A percentile compares a stretch with the other conserved stretches of the same genome.
These are phyloP conservation scores for Eilema depressum DNA, from an alignment of 2,888 invertebrate species.

Conservation along the genomic window DNA sequence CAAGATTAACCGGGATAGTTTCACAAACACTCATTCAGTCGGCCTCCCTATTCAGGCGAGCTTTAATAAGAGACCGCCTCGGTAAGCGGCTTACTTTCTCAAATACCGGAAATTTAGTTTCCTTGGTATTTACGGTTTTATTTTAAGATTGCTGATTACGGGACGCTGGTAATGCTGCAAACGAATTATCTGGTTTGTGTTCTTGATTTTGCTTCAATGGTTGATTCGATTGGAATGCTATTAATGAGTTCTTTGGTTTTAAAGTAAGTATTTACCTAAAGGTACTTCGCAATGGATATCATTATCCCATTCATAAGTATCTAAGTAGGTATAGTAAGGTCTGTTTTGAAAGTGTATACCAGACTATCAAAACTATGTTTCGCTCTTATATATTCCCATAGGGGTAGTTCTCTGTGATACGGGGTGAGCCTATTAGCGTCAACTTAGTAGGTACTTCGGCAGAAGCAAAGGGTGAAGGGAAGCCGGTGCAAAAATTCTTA, in stretches of 20 bases:
- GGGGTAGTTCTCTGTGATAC: too few relatives aligned
- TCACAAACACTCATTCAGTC: slow-evolving; percentile 67
- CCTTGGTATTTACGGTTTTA: slow-evolving; percentile 47
- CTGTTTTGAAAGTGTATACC: too few relatives aligned
- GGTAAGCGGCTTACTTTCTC: slow-evolving; percentile 73
- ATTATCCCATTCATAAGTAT: too few relatives aligned
- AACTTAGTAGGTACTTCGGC: too few relatives aligned
- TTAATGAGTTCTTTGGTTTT: not conserved
- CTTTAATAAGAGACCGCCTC: slow-evolving; percentile 65
- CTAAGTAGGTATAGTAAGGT: too few relatives aligned
- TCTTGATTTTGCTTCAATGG: not conserved
- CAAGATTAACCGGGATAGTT: slow-evolving; percentile 61
- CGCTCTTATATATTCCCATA: too few relatives aligned
- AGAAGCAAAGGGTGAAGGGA: too few relatives aligned
- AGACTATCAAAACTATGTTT: too few relatives aligned
- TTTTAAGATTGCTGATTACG: slow-evolving; percentile 57
- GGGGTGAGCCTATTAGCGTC: too few relatives aligned
- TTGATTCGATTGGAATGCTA: not conserved
- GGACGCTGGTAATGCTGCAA: slow-evolving; percentile 32
- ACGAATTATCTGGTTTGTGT: slow-evolving; percentile 28
- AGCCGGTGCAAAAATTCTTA: too few relatives aligned
- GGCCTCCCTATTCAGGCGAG: slow-evolving; percentile 63
- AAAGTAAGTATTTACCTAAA: not conserved
- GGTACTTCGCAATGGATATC: too few relatives aligned
- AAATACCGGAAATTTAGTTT: slow-evolving; percentile 69